Percentiles rank a stretch among this genome's conserved stretches.
Conservation (phyloP, 2,797 vertebrate genomes). For the Salmo trutta region DNA sequence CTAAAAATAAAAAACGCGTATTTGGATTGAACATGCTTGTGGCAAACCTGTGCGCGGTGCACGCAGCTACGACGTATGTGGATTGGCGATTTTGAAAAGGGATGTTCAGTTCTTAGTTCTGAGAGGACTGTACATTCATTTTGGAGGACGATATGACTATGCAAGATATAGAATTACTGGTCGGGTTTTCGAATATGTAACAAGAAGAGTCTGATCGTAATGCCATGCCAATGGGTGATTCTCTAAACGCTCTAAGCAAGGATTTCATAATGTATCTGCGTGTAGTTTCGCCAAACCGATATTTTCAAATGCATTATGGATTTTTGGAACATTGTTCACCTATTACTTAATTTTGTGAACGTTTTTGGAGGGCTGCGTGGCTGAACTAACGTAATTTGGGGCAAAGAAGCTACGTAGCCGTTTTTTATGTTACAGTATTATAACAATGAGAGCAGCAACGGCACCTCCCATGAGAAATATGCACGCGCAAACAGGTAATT, state of each 20-base stretch:
- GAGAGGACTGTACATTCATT: constrained; percentile 48
- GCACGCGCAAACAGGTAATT: constrained; percentile 61
- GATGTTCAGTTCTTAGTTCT: constrained; percentile 41
- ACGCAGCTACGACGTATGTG: constrained; percentile 5
- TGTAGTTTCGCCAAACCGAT: constrained; percentile 43
- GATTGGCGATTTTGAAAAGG: constrained; percentile 43
- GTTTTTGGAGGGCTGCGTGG: constrained; percentile 44
- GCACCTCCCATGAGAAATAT: constrained; percentile 52
- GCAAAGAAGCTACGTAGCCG: constrained; percentile 37
- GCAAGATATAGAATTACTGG: constrained; percentile 19
- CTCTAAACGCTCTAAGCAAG: constrained; percentile 31
- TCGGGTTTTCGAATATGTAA: background rate
- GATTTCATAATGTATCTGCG: constrained; percentile 42
- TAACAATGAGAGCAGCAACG: constrained; percentile 20
- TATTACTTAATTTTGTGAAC: constrained; percentile 28
- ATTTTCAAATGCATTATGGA: constrained; percentile 51
- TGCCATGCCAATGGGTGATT: constrained; percentile 19
- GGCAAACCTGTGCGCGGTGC: constrained; percentile 17
- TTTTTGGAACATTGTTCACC: constrained; percentile 41
- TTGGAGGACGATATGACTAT: constrained; percentile 24
- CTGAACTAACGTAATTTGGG: constrained; percentile 63
- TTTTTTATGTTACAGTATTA: constrained; percentile 34
- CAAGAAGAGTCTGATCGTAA: constrained; percentile 7
- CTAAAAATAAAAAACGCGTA: constrained; percentile 16
- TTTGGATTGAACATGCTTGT: constrained; percentile 30